These are phyloP conservation scores for Stomatorhinus walkeri DNA, from an alignment of 2,797 vertebrate genomes.

Conservation along the genomic window DNA sequence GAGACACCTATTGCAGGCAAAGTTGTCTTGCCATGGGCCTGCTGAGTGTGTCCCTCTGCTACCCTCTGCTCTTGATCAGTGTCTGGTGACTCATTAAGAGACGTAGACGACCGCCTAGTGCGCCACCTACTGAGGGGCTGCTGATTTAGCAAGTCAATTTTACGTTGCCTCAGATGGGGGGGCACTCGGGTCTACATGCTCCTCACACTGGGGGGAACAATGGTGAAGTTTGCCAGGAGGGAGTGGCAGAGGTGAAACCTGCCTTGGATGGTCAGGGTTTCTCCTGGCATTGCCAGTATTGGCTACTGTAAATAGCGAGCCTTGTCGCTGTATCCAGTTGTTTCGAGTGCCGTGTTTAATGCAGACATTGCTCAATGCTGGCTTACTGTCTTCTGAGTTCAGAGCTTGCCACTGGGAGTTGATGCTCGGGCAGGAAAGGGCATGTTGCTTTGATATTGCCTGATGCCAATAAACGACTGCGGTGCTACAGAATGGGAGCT, in stretches of 20 bases:
- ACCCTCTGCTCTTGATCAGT: not conserved
- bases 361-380: not conserved
- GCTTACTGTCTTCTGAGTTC: not conserved
- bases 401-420: not conserved
- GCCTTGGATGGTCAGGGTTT: not conserved
- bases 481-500: slow-evolving; percentile 26
- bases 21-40: not conserved
- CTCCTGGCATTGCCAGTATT: not conserved
- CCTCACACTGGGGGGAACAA: not conserved
- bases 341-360: not conserved
- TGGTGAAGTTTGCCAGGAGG: not conserved
- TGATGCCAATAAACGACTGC: slow-evolving; percentile 27
- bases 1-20: not conserved
- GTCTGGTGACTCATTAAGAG: not conserved
- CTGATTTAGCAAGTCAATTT: not conserved
- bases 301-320: not conserved
- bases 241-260: not conserved
- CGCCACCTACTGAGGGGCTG: not conserved
- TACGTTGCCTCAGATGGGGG: not conserved
- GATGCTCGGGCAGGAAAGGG: not conserved
- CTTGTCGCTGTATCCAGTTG: not conserved
- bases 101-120: not conserved
- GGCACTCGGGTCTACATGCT: not conserved
- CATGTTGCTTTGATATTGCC: not conserved
- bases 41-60: not conserved